A percentile compares a stretch with the other conserved stretches of the same genome.
Evolutionary conservation across 2,888 invertebrate genomes (phyloP).

Genomic region (Lypha dubia): DNA sequence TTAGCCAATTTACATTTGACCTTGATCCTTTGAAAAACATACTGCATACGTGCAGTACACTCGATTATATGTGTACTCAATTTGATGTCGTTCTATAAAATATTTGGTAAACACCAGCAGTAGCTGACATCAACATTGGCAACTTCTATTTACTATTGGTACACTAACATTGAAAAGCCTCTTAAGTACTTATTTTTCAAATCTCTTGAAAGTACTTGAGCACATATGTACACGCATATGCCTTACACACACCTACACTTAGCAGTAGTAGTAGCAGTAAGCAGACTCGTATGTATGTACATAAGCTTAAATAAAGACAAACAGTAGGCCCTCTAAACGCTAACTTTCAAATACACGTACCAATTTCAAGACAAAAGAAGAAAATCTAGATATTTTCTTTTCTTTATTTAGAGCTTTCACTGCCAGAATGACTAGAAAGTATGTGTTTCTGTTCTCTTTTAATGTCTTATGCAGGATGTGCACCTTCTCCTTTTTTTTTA

Average conservation of each 20-base stretch:
- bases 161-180: constrained; percentile 53
- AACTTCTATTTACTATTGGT: constrained; percentile 32
- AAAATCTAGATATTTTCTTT: background rate
- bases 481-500: constrained; percentile 30
- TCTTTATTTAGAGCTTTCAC: background rate
- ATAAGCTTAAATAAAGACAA: background rate
- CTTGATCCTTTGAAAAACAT: constrained; percentile 35
- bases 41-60: background rate
- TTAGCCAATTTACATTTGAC: constrained; percentile 16
- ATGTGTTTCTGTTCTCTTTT: constrained; percentile 23
- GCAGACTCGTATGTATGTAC: background rate
- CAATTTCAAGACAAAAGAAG: background rate
- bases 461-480: constrained; percentile 38
- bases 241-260: constrained; percentile 12
- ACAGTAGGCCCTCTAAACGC: background rate
- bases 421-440: constrained; percentile 11
- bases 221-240: constrained; percentile 46
- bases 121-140: background rate
- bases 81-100: background rate
- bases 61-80: background rate
- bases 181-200: constrained; percentile 54
- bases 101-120: constrained; percentile 1
- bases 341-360: background rate
- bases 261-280: background rate
- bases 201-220: constrained; percentile 55